Conservation (phyloP, 2,888 invertebrate species). For the Drosophila neonasuta region DNA sequence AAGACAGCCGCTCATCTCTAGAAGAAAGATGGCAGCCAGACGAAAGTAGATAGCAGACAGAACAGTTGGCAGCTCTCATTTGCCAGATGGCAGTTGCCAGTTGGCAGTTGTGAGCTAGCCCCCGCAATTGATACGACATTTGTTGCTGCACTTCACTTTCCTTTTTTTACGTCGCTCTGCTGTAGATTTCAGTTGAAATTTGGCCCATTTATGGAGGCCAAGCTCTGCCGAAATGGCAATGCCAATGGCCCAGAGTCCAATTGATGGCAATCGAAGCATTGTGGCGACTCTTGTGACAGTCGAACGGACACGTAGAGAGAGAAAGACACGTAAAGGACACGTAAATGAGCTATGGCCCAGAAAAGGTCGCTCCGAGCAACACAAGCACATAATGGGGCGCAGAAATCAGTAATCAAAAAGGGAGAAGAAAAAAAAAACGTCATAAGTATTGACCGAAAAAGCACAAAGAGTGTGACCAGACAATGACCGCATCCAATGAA, state of each 20-base stretch:
- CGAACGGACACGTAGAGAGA: not conserved
- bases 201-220: conserved; percentile 14
- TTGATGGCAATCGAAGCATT: conserved; percentile 12
- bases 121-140: conserved; percentile 35
- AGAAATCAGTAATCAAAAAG: not conserved
- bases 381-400: not conserved
- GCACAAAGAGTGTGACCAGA: not conserved
- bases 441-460: not conserved
- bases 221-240: not conserved
- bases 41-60: not conserved
- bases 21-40: not conserved
- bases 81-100: not conserved
- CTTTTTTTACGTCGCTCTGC: not conserved
- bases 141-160: conserved; percentile 20
- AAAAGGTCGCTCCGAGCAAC: not conserved
- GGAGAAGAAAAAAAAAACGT: not conserved
- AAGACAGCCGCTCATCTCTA: conserved; percentile 9
- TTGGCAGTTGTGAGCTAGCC: conserved; percentile 5
- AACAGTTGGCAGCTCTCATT: not conserved
- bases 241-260: conserved; percentile 5
- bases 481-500: not conserved
- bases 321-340: conserved; percentile 3
- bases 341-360: conserved; percentile 1
- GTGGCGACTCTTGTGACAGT: conserved; percentile 1
- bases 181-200: conserved; percentile 15